Conservation (phyloP, 2,113 vertebrate genomes). For the Panurus biarmicus region DNA sequence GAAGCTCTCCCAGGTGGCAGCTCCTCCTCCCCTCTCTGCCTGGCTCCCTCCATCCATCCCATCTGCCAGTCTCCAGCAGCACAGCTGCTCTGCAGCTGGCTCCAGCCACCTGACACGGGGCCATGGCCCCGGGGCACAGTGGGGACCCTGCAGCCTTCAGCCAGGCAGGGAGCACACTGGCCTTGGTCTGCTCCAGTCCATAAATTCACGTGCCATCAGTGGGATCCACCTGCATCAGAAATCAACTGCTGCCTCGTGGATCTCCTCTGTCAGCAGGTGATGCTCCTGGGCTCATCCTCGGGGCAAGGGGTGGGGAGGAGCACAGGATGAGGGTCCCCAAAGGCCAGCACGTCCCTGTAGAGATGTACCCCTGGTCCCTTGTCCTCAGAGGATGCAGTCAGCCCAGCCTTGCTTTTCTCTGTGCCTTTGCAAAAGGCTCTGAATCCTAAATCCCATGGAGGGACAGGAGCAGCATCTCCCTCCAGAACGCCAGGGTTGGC, state of each 20-base stretch:
- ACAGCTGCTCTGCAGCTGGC: background rate
- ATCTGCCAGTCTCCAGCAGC: fast-evolving
- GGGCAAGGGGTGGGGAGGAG: background rate
- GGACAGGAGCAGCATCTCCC: background rate
- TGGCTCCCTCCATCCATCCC: background rate
- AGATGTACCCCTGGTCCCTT: background rate
- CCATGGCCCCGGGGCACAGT: fast-evolving
- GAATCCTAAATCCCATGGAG: background rate
- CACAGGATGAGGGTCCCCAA: fast-evolving
- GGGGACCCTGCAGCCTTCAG: fast-evolving
- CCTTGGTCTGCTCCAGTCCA: background rate
- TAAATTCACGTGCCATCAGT: background rate
- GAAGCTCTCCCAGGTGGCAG: background rate
- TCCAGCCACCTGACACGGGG: fast-evolving
- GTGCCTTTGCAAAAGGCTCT: background rate
- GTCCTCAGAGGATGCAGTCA: background rate
- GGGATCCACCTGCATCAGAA: background rate
- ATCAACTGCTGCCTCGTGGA: background rate
- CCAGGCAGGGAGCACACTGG: background rate
- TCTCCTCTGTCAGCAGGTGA: background rate
- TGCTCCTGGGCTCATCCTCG: background rate
- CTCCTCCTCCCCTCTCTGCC: background rate
- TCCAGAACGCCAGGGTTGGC: background rate
- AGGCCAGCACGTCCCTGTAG: fast-evolving
- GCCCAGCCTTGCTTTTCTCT: background rate